A percentile compares a stretch with the other conserved stretches of the same genome.
phyloP scores from a whole-genome alignment of 2,113 vertebrate species.

The Gnathonemus echidnorhynchus region DNA sequence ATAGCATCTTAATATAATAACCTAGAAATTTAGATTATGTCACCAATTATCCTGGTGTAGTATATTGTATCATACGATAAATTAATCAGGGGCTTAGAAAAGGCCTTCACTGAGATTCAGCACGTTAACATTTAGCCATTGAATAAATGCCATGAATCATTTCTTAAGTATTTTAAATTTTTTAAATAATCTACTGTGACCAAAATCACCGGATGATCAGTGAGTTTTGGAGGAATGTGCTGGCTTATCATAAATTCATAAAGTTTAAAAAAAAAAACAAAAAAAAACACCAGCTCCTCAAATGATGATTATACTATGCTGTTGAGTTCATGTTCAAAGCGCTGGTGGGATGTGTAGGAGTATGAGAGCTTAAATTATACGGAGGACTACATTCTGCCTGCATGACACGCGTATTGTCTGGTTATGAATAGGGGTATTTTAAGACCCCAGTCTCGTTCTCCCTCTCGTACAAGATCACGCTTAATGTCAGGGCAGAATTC shows the following conservation, averaged over 20 bases:
- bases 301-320: not conserved
- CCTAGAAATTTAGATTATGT: not conserved
- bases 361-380: not conserved
- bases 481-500: not conserved
- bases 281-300: not conserved
- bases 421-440: not conserved
- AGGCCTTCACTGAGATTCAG: not conserved
- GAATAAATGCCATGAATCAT: not conserved
- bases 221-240: not conserved
- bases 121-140: not conserved
- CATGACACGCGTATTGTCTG: not conserved
- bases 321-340: not conserved
- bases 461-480: not conserved
- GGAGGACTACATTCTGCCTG: not conserved
- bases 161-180: not conserved
- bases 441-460: not conserved
- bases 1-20: not conserved
- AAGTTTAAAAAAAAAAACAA: not conserved
- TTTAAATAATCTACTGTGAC: not conserved
- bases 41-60: not conserved
- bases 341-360: not conserved
- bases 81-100: not conserved
- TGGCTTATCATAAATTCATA: not conserved
- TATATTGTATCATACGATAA: not conserved
- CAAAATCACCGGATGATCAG: not conserved